phyloP scores from a whole-genome alignment of 2,888 invertebrate species.

The Agonopterix subpropinquella region DNA sequence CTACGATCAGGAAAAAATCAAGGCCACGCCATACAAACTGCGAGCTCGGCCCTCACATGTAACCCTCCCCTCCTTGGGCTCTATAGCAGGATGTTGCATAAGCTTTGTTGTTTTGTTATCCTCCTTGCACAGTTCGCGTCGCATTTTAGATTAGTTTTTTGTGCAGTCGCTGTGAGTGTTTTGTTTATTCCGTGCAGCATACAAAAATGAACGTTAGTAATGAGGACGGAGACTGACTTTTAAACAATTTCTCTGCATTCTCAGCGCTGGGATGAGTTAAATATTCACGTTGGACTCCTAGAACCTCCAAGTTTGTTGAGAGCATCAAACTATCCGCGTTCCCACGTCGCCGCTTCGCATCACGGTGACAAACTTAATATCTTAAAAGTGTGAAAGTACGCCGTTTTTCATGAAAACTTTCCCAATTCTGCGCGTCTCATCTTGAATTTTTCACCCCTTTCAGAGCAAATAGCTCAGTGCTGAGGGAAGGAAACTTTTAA shows the following conservation, averaged over 20 bases:
- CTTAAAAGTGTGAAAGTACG: slow-evolving; percentile 43
- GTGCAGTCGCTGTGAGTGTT: slow-evolving; percentile 35
- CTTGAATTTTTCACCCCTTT: slow-evolving; percentile 37
- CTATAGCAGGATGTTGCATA: slow-evolving; percentile 72
- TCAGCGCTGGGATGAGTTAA: slow-evolving; percentile 10
- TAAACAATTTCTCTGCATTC: slow-evolving; percentile 3
- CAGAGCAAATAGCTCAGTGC: slow-evolving; percentile 22
- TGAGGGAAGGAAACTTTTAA: slow-evolving; percentile 51
- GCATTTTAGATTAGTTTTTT: slow-evolving; percentile 71
- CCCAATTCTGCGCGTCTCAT: slow-evolving; percentile 36
- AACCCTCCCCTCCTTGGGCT: slow-evolving; percentile 50
- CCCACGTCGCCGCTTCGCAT: slow-evolving; percentile 38
- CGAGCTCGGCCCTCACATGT: slow-evolving; percentile 52
- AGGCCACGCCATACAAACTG: slow-evolving; percentile 59
- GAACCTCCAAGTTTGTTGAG: slow-evolving; percentile 42
- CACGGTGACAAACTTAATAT: slow-evolving; percentile 32
- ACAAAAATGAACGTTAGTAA: slow-evolving; percentile 44
- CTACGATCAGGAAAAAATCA: slow-evolving; percentile 63
- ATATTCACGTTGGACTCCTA: slow-evolving; percentile 29
- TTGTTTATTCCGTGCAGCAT: slow-evolving; percentile 30
- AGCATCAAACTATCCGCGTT: slow-evolving; percentile 46
- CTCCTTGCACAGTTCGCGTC: slow-evolving; percentile 48
- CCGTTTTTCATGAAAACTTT: slow-evolving; percentile 50
- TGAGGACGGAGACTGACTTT: slow-evolving; percentile 28
- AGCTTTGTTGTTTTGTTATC: slow-evolving; percentile 71